These are phyloP conservation scores for Picus viridis DNA, from an alignment of 2,797 vertebrate genomes.

Conservation along the genomic window DNA sequence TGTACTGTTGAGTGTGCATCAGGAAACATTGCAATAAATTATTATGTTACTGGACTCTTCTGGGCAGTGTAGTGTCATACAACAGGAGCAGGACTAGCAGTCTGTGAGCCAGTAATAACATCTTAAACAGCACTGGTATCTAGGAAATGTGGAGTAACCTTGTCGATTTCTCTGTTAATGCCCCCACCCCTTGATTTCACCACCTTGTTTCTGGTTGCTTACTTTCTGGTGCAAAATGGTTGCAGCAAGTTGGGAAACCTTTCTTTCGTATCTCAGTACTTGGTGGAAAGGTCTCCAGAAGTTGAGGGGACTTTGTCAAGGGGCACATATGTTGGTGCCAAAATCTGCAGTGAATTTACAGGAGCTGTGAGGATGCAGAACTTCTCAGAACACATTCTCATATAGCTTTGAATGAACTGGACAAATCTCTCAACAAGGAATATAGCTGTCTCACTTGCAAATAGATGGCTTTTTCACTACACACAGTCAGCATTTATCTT, in stretches of 20 bases:
- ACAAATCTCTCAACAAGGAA: neutral
- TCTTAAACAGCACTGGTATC: neutral
- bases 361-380: fast-evolving
- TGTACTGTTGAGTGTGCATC: neutral
- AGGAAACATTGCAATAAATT: fast-evolving
- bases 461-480: neutral
- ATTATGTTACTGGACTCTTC: neutral
- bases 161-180: neutral
- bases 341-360: fast-evolving
- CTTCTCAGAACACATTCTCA: neutral
- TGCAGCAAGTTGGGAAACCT: neutral
- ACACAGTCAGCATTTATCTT: neutral
- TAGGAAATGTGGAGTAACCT: neutral
- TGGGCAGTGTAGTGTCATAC: fast-evolving
- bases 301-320: neutral
- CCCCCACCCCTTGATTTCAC: neutral
- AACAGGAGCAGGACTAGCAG: neutral
- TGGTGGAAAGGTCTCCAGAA: neutral
- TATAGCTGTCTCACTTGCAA: fast-evolving
- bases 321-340: neutral
- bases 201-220: neutral
- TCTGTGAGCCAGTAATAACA: neutral
- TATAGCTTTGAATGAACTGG: fast-evolving
- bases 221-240: neutral
- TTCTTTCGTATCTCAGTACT: fast-evolving